These are phyloP conservation scores for Paramisgurnus dabryanus DNA, from an alignment of 2,113 vertebrate genomes.

Conservation along the genomic window DNA sequence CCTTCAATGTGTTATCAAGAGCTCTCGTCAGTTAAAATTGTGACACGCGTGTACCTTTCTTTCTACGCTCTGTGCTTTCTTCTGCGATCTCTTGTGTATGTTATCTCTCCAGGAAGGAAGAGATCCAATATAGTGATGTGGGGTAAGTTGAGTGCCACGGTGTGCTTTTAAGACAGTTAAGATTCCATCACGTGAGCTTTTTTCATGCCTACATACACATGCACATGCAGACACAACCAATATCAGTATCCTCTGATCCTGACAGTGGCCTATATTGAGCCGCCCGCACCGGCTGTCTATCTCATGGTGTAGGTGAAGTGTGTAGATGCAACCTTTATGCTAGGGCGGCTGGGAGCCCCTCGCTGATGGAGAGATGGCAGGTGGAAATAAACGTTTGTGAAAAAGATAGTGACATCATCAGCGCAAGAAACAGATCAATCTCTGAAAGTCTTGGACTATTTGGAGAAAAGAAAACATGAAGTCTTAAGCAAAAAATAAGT, in stretches of 20 bases:
- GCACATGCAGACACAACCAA: conserved; percentile 42
- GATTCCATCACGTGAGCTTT: conserved; percentile 56
- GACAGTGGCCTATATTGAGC: conserved; percentile 55
- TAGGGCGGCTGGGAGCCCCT: conserved; percentile 27
- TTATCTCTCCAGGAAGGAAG: conserved; percentile 54
- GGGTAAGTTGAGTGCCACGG: conserved; percentile 21
- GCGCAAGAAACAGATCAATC: not conserved
- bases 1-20: not conserved
- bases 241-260: conserved; percentile 54
- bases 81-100: conserved; percentile 21
- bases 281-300: conserved; percentile 46
- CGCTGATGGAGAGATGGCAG: conserved; percentile 13
- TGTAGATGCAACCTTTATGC: conserved; percentile 52
- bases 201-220: conserved; percentile 43
- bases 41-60: conserved; percentile 32
- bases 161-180: conserved; percentile 45
- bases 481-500: not conserved
- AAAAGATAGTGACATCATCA: conserved; percentile 19
- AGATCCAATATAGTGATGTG: conserved; percentile 54
- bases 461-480: conserved; percentile 1
- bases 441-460: not conserved
- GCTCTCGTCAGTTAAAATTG: conserved; percentile 32
- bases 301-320: conserved; percentile 41
- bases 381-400: conserved; percentile 17
- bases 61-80: conserved; percentile 11